Percentiles rank a stretch among this genome's conserved stretches.
These are phyloP conservation scores for Adoxophyes honmai DNA, from an alignment of 1,140 invertebrate genomes.

Conservation along the genomic window DNA sequence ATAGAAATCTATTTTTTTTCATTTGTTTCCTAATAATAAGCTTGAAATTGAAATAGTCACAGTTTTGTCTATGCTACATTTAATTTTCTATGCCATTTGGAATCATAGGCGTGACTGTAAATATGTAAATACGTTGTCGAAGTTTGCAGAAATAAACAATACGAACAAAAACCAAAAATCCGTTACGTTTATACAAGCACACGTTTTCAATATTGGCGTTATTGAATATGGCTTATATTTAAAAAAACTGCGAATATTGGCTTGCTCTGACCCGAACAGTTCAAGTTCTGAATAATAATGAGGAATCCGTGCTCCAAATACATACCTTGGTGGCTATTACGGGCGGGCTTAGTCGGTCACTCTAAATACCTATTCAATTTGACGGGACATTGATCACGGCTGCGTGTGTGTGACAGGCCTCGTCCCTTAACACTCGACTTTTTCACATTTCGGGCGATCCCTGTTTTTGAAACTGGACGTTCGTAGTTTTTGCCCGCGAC, in stretches of 20 bases:
- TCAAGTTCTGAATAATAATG: slow-evolving; percentile 16
- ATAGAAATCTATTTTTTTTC: no score
- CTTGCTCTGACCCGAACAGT: slow-evolving; percentile 11
- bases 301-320: slow-evolving; percentile 13
- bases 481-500: background rate
- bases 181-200: background rate
- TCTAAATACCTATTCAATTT: slow-evolving; percentile 42
- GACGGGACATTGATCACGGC: slow-evolving; percentile 49
- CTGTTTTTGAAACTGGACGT: background rate
- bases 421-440: slow-evolving; percentile 30
- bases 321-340: background rate
- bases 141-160: no score
- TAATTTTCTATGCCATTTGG: no score
- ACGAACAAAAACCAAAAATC: no score
- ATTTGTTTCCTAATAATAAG: no score
- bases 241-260: slow-evolving; percentile 8
- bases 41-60: no score
- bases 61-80: no score
- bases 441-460: slow-evolving; percentile 7
- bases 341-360: slow-evolving; percentile 8
- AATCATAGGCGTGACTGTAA: no score
- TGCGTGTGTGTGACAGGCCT: slow-evolving; percentile 32
- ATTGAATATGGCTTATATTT: slow-evolving; percentile 6
- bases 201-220: background rate
- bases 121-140: no score